Conservation (phyloP, 1,140 invertebrate genomes). For the Pissodes strobi region DNA sequence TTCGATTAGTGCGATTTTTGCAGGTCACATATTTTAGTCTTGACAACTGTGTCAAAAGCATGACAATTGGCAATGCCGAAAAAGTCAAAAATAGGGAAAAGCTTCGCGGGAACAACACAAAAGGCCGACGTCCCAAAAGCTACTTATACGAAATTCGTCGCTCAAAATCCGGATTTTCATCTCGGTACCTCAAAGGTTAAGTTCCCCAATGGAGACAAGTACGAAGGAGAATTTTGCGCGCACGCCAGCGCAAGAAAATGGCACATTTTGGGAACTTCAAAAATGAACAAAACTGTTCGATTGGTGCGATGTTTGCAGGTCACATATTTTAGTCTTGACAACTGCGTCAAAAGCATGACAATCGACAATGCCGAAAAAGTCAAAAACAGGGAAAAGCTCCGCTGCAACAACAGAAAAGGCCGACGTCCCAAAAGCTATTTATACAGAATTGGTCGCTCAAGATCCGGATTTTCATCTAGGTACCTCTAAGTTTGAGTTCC, state of each 20-base stretch:
- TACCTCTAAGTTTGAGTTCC: constrained; percentile 38
- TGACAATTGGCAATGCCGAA: no score
- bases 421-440: not conserved
- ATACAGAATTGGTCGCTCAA: not conserved
- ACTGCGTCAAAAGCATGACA: no score
- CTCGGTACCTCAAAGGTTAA: constrained; percentile 37
- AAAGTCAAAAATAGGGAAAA: not conserved
- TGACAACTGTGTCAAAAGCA: no score
- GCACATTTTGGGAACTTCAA: no score
- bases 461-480: constrained; percentile 42
- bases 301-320: no score
- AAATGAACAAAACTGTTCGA: no score
- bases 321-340: no score
- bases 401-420: not conserved
- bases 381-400: not conserved
- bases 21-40: no score
- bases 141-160: not conserved
- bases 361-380: constrained; percentile 2
- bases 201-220: constrained; percentile 48
- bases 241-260: constrained; percentile 46
- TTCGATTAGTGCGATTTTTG: no score
- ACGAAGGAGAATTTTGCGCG: constrained; percentile 47
- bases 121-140: not conserved
- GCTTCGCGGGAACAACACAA: not conserved
- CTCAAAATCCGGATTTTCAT: constrained; percentile 38